Evolutionary conservation across 2,888 invertebrate species (phyloP), one percentile per base, ranked within the genome.

Genomic region (Sceliomorpha sp.): DNA sequence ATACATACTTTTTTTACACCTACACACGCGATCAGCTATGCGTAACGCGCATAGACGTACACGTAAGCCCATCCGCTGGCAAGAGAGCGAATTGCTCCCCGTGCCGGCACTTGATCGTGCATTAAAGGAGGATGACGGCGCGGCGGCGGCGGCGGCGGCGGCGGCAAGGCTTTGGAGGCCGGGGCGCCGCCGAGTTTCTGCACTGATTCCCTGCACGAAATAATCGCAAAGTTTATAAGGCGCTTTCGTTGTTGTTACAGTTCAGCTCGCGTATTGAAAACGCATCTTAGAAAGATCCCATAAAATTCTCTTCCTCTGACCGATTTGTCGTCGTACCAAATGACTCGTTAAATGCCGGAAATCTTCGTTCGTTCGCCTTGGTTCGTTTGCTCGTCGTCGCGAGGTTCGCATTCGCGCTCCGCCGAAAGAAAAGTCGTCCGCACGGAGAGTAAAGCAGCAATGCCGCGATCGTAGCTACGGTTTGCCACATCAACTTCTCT

Each of bases 1-100:
- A 63, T 53, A 31, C 55, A 56, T 70, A 44, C 62, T 73, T 70
- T 70, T 67, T 74, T 45, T 68, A 39, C 69, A 63, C 69, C 63
- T 59, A 67, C 56, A 70, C 70, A 36, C 17, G 53, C 26, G 39
- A 63, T 53, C 53, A 47, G 8, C 42, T 48, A 47, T 36, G 67
- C 55, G 58, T 64, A 56, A 64, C 64, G 63, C 20, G 13, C 47
- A 20, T 45, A 13, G 26, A 32, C 12, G 17, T 44, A 37, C 37
- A 40, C 24, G 14, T 31, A 48, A 44, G 31, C 8, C 47, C 59
- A 55, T 50, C 36, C 70, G 27, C 3, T 13, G 6, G 55, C 20
- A 47, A 40, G 27, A 40, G 27, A 48, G 48, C 37, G 40, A 50
- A 56, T 64, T 47, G 51, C 56, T 56, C 51, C 12, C 9, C 47